Evolutionary conservation across 1,140 invertebrate species (phyloP), one percentile per base, ranked within the genome.

Genomic region (Eurosta solidaginis): DNA sequence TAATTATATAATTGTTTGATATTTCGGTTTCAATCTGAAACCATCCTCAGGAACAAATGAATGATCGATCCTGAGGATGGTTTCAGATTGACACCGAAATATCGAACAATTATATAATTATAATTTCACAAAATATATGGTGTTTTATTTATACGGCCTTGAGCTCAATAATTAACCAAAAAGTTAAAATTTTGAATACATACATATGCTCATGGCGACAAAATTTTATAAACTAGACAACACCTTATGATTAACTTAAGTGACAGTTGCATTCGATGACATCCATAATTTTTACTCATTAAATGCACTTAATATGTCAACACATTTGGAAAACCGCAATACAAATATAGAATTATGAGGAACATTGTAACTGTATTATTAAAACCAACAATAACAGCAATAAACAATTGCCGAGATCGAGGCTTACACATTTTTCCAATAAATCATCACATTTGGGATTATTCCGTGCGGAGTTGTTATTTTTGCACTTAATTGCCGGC

Each of bases 151-250:
- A n/a, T n/a, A n/a, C n/a, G n/a, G n/a, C n/a, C n/a, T n/a, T n/a
- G n/a, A n/a, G n/a, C n/a, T n/a, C n/a, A n/a, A n/a, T n/a, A n/a
- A n/a, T n/a, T n/a, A n/a, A n/a, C n/a, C n/a, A n/a, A n/a, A n/a
- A n/a, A n/a, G n/a, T n/a, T n/a, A n/a, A n/a, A n/a, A n/a, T n/a
- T n/a, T n/a, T n/a, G n/a, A n/a, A n/a, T n/a, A n/a, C n/a, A n/a
- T n/a, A n/a, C n/a, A n/a, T n/a, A 40, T n/a, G 40, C 59, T 40
- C 17, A 40, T n/a, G 27, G 59, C 33, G 59, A 68, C 17, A 36
- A 68, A 40, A 68, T 68, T 68, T 68, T 68, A 68, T 68, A n/a
- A n/a, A n/a, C n/a, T 68, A 33, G 33, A 68, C n/a, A 68, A 68
- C 59, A 36, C 25, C 20, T 40, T 68, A 40, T 68, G 59, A 68